Conservation (phyloP, 2,888 invertebrate genomes). For the Calameuta filiformis region DNA sequence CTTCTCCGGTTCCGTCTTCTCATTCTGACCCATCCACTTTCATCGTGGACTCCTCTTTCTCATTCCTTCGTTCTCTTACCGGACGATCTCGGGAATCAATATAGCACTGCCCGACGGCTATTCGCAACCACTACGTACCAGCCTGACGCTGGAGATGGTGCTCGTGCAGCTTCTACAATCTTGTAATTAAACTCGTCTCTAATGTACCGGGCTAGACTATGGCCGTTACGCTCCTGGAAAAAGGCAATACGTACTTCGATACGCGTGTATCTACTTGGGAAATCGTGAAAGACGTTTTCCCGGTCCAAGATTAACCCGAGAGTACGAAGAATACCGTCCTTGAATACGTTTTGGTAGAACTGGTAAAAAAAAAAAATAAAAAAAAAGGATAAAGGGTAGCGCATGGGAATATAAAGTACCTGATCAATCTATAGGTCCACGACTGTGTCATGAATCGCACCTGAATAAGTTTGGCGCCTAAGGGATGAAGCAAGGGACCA, state of each 20-base stretch:
- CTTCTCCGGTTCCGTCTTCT: conserved; percentile 10
- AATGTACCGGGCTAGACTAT: conserved; percentile 43
- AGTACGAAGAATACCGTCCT: background rate
- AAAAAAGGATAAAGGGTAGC: background rate
- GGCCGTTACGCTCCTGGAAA: conserved; percentile 27
- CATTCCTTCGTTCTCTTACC: conserved; percentile 15
- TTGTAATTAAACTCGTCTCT: conserved; percentile 50
- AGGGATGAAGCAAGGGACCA: background rate
- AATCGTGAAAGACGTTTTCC: background rate
- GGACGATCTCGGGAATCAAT: conserved; percentile 54
- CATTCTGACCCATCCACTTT: background rate
- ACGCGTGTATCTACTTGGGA: background rate
- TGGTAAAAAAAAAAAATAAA: background rate
- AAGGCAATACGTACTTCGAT: background rate
- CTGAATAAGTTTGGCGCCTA: background rate
- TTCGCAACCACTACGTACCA: conserved; percentile 38
- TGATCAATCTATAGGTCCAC: background rate
- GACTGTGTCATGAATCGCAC: background rate
- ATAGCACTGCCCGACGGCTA: conserved; percentile 40
- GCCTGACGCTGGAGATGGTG: background rate
- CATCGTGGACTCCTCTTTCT: conserved; percentile 8
- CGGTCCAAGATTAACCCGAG: background rate
- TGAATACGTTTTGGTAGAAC: background rate
- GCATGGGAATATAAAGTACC: background rate
- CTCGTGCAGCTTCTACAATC: conserved; percentile 30